phyloP scores from a whole-genome alignment of 2,888 invertebrate genomes.

The Eupithecia vulgata region DNA sequence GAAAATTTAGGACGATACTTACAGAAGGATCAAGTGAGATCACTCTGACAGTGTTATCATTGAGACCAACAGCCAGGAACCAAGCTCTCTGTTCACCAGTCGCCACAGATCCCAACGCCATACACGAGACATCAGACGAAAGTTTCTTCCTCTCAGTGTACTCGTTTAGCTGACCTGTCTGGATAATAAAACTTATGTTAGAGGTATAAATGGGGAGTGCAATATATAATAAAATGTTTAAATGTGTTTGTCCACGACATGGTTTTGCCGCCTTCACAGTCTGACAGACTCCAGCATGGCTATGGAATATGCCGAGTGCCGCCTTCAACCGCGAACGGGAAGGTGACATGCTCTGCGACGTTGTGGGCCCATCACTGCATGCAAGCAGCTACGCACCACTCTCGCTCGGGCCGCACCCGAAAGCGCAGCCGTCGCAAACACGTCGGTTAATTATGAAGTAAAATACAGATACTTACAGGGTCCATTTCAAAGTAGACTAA shows the following conservation, averaged over 20 bases:
- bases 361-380: conserved; percentile 83
- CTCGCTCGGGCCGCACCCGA: conserved; percentile 61
- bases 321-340: conserved; percentile 80
- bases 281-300: conserved; percentile 88
- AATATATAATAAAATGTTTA: not conserved
- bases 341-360: conserved; percentile 85
- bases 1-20: conserved; percentile 54
- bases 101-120: conserved; percentile 98
- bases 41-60: conserved; percentile 98
- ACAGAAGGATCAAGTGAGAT: conserved; percentile 97
- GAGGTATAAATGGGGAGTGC: not conserved
- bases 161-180: conserved; percentile 99
- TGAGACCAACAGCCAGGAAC: conserved; percentile 97
- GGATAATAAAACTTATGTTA: conserved; percentile 55
- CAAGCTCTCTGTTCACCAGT: conserved; percentile 97
- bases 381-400: conserved; percentile 80
- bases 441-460: conserved; percentile 56
- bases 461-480: conserved; percentile 87
- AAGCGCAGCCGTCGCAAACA: conserved; percentile 63
- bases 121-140: conserved; percentile 98
- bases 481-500: conserved; percentile 99
- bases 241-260: conserved; percentile 85
- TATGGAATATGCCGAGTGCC: conserved; percentile 89
- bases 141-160: conserved; percentile 98
- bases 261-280: conserved; percentile 88